Percentiles rank a stretch among this genome's conserved stretches.
Evolutionary conservation across 2,888 invertebrate genomes (phyloP).

Genomic region (Allolobophora icterica): DNA sequence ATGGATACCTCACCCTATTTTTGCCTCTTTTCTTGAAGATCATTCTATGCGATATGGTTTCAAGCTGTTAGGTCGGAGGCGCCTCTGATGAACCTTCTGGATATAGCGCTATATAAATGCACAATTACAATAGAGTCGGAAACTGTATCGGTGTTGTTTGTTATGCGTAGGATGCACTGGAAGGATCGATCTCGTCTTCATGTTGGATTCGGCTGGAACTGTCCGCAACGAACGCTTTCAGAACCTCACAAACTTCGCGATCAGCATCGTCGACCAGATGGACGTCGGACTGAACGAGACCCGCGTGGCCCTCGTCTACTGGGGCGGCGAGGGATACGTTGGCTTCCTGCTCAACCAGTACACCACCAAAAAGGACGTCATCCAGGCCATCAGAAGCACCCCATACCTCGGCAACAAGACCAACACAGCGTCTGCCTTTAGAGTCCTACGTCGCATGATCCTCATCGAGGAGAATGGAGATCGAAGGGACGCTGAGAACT

Average conservation of each 20-base stretch:
- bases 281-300: constrained; percentile 42
- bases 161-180: constrained; percentile 42
- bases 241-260: constrained; percentile 43
- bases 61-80: too few relatives aligned
- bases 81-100: too few relatives aligned
- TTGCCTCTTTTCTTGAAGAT: too few relatives aligned
- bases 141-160: too few relatives aligned
- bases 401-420: constrained; percentile 54
- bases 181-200: constrained; percentile 43
- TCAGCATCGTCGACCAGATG: constrained; percentile 39
- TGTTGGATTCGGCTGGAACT: constrained; percentile 44
- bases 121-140: too few relatives aligned
- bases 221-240: constrained; percentile 44
- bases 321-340: constrained; percentile 47
- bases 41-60: too few relatives aligned
- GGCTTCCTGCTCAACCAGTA: constrained; percentile 57
- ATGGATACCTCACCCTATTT: too few relatives aligned
- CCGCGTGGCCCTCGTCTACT: constrained; percentile 46
- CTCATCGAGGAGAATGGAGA: constrained; percentile 52
- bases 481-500: constrained; percentile 55
- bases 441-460: constrained; percentile 31
- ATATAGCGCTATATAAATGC: too few relatives aligned
- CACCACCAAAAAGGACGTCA: constrained; percentile 51
- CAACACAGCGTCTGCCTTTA: constrained; percentile 58
- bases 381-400: constrained; percentile 55